Conservation (phyloP, 2,797 vertebrate species). For the Galagoides demidoff region DNA sequence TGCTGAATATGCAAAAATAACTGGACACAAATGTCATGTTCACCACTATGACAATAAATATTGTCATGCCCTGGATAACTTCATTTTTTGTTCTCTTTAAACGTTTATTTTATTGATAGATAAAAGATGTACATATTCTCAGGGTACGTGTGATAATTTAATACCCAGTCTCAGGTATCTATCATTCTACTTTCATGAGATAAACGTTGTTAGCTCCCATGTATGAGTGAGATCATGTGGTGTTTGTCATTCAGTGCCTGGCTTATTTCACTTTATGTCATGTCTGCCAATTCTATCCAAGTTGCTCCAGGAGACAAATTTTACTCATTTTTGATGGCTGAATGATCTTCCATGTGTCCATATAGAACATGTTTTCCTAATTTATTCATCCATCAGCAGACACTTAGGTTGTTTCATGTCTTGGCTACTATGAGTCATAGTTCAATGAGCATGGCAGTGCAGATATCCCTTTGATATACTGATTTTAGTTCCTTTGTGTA, state of each 20-base stretch:
- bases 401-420: neutral
- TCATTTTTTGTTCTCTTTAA: neutral
- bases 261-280: neutral
- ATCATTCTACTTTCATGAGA: neutral
- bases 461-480: neutral
- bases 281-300: neutral
- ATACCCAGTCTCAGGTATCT: neutral
- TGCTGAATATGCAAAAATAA: slow-evolving; percentile 34
- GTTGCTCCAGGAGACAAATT: neutral
- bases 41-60: neutral
- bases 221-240: neutral
- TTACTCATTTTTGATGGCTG: neutral
- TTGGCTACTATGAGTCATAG: neutral
- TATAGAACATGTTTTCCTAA: neutral
- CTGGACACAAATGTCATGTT: slow-evolving; percentile 32
- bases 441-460: neutral
- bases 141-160: neutral
- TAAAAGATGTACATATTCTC: neutral
- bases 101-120: neutral
- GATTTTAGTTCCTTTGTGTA: neutral
- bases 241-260: neutral
- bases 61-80: neutral
- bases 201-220: neutral
- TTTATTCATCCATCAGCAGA: neutral
- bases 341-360: neutral